phyloP scores from a whole-genome alignment of 2,888 invertebrate genomes.

The Apodemia duryi region DNA sequence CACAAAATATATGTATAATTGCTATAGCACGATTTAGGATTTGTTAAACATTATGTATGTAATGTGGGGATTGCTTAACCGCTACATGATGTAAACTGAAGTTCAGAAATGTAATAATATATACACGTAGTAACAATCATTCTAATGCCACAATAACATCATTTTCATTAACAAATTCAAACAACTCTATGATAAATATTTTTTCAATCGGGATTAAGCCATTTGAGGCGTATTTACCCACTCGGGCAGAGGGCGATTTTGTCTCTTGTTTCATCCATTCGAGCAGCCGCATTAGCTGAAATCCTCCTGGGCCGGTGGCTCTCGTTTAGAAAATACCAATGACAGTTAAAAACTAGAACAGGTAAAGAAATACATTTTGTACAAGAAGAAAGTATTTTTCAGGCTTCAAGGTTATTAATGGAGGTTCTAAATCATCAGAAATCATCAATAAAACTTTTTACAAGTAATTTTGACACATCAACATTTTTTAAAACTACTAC shows the following conservation, averaged over 20 bases:
- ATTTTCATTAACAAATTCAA: not conserved
- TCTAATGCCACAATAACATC: not conserved
- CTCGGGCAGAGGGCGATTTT: slow-evolving; percentile 26
- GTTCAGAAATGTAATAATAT: too few relatives aligned
- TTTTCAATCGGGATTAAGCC: slow-evolving; percentile 27
- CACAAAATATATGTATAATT: too few relatives aligned
- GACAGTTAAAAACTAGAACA: not conserved
- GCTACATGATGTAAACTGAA: too few relatives aligned
- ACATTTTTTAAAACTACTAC: too few relatives aligned
- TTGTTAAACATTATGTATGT: too few relatives aligned
- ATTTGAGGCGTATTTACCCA: slow-evolving; percentile 22
- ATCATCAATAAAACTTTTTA: too few relatives aligned
- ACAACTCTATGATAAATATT: not conserved
- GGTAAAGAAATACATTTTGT: not conserved
- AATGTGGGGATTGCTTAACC: too few relatives aligned
- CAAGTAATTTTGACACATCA: too few relatives aligned
- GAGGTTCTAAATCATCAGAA: too few relatives aligned
- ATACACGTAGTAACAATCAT: not conserved
- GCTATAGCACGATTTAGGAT: too few relatives aligned
- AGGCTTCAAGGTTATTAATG: too few relatives aligned
- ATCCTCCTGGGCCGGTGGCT: slow-evolving; percentile 29
- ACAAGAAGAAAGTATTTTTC: too few relatives aligned
- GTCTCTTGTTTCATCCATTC: slow-evolving; percentile 24
- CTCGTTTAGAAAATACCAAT: slow-evolving; percentile 34
- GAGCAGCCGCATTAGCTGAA: slow-evolving; percentile 31